Evolutionary conservation across 1,140 invertebrate genomes (phyloP), one percentile per base, ranked within the genome.

Genomic region (Dryas iulia): DNA sequence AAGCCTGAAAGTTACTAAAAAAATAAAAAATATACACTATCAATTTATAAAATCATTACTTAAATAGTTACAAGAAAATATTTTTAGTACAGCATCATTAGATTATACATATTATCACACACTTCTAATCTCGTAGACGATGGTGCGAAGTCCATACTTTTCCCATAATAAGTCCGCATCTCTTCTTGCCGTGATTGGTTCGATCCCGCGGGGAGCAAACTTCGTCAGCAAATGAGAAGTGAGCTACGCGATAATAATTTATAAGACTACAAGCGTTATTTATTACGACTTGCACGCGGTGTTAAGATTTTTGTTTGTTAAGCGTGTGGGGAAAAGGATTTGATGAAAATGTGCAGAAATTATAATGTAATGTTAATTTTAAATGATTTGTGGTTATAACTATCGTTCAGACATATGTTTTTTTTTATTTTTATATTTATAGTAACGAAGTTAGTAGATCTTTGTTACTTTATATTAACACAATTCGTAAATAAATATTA

Each of bases 171-270:
- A 90, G 82, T 86, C 84, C 76, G 77, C 75, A 80, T 83, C 75
- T 83, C 75, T 81, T 73, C 69, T 67, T 79, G 78, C 58, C 86
- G 87, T 90, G 87, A 90, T 90, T 90, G 87, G 87, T 73, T 87
- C 76, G 31, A 77, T 60, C 84, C 82, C 83, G 24, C 1, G 76
- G 86, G 86, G 78, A 62, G 59, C 60, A 59, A 88, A 90, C 82
- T 90, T 90, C 87, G 85, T 86, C 86, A 88, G 86, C 87, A 90
- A 90, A 90, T 90, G 87, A 90, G 85, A 78, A 83, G 84, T 83
- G 82, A 88, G 86, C 86, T 84, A 84, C 85, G 82, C 82, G 78
- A 81, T 86, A 73, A 87, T 90, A 88, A 90, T 90, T 90, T 88
- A 90, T 88, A 87, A 90, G 84, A 82, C 82, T 81, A 77, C 76